Percentiles rank a stretch among this genome's conserved stretches.
Conservation (phyloP, 2,888 invertebrate genomes). For the Limnephilus auricula region DNA sequence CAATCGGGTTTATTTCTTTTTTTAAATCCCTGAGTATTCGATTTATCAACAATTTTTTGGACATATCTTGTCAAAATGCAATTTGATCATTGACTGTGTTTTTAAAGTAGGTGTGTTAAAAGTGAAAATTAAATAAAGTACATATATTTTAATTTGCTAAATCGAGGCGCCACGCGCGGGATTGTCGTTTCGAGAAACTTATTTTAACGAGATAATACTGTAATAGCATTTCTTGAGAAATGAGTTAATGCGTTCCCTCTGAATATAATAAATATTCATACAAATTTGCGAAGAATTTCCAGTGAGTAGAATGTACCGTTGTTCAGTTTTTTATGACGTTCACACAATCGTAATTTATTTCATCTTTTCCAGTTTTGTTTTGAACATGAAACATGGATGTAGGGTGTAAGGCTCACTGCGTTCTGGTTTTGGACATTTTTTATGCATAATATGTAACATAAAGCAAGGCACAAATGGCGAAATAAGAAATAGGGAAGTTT, state of each 20-base stretch:
- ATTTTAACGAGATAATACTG: not conserved
- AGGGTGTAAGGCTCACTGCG: not conserved
- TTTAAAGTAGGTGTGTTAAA: too few relatives aligned
- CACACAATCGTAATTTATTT: not conserved
- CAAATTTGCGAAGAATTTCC: not conserved
- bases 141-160: too few relatives aligned
- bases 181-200: not conserved
- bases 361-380: not conserved
- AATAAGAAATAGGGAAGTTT: not conserved
- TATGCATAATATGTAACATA: not conserved
- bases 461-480: not conserved
- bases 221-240: not conserved
- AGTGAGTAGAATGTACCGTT: not conserved
- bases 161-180: too few relatives aligned
- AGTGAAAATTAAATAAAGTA: too few relatives aligned
- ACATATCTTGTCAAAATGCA: too few relatives aligned
- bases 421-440: not conserved
- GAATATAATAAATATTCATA: slow-evolving; percentile 28
- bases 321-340: not conserved
- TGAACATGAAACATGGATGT: slow-evolving; percentile 1
- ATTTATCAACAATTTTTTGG: too few relatives aligned
- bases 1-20: too few relatives aligned
- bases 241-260: slow-evolving; percentile 23
- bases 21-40: too few relatives aligned
- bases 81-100: too few relatives aligned